Base-by-base conservation (phyloP, 2,113 vertebrate genomes). In the Carassius gibelio region DNA sequence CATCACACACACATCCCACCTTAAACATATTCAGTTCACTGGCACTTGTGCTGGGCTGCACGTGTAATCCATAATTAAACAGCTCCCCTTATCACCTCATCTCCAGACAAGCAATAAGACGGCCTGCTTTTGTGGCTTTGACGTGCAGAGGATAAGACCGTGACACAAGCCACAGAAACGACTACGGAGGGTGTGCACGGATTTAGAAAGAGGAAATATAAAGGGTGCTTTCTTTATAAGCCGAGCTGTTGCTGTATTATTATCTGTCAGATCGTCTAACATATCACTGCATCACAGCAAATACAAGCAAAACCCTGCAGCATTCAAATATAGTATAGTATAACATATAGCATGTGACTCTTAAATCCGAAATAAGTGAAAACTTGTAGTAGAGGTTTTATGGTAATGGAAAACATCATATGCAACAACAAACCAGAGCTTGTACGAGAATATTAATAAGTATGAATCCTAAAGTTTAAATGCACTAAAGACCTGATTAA, bases 201-300 rank as follows among this genome's bases (percentile, higher is more conserved):
- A 34, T 23, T 77, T 21, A 57, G 59, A 78, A 36, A 59, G 30
- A 42, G 17, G 17, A 76, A n/a, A 76, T 55, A 10, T 57, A 26
- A 52, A 76, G 21, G 48, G 23, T 34, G 75, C 30, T 76, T 76
- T 55, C 15, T 75, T 84, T 86, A 90, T 87, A 89, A 88, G 87
- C 85, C 84, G 38, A 9, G 1, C 52, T 1, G 81, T 57, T 72
- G 64, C 30, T 81, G 92, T 90, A 92, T 92, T 91, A 87, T 85
- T 21, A 30, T 4, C 34, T 36, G 84, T 84, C 90, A 93, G 90
- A 90, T 90, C 88, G 90, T 90, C 92, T 87, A 90, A 83, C 74
- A 85, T 81, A 55, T 52, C 57, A 23, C 4, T 45, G 72, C 55
- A 85, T 89, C 78, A 82, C 23, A 26, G 15, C 59, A 64, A 38